Conservation (phyloP, 2,888 invertebrate species). For the Habroteleia sp. region DNA sequence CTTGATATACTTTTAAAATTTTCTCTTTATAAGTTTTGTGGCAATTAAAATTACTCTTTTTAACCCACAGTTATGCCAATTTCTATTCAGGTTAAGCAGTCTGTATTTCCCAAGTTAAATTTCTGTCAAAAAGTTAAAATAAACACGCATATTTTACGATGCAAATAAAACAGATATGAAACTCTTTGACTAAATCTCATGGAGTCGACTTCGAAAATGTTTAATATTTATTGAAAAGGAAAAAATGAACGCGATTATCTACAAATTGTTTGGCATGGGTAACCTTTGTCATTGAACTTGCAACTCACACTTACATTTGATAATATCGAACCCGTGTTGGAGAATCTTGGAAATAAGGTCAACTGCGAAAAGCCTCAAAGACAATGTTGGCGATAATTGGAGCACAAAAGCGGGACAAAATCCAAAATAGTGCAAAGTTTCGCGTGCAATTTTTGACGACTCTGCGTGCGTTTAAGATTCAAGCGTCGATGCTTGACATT, state of each 20-base stretch:
- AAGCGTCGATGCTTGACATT: conserved; percentile 56
- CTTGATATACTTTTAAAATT: conserved; percentile 21
- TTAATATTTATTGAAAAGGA: too few species aligned
- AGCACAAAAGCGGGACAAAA: conserved; percentile 55
- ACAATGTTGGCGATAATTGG: conserved; percentile 49
- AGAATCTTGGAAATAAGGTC: conserved; percentile 61
- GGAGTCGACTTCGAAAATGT: too few species aligned
- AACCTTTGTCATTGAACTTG: conserved; percentile 26
- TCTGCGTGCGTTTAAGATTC: conserved; percentile 22
- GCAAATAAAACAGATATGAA: too few species aligned
- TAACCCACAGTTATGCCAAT: neutral
- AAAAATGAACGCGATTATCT: too few species aligned
- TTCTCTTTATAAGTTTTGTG: neutral
- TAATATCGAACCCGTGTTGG: conserved; percentile 78
- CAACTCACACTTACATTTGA: conserved; percentile 73
- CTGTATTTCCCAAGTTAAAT: conserved; percentile 7
- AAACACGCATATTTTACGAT: too few species aligned
- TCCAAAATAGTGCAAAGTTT: conserved; percentile 52
- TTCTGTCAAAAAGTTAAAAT: too few species aligned
- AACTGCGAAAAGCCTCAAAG: conserved; percentile 43
- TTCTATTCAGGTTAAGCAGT: conserved; percentile 18
- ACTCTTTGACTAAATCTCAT: too few species aligned
- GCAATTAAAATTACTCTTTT: conserved; percentile 20
- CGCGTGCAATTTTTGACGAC: conserved; percentile 25
- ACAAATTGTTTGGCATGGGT: too few species aligned